Evolutionary conservation across 2,797 vertebrate genomes (phyloP).

Genomic region (Cyclopterus lumpus): DNA sequence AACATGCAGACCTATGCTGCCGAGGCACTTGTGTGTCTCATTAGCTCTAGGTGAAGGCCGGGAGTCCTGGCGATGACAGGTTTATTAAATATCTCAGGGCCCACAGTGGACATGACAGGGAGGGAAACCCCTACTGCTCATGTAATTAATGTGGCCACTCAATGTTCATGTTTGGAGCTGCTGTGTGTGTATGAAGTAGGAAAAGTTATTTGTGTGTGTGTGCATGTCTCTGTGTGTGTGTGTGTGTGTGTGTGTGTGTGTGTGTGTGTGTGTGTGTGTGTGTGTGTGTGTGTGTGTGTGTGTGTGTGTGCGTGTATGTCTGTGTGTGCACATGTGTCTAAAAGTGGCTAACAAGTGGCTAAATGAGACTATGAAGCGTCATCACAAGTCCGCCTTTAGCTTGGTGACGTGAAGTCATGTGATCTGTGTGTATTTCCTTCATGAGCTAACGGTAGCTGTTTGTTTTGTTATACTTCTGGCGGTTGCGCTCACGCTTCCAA

Average conservation of each 20-base stretch:
- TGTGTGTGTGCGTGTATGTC: conserved; percentile 20
- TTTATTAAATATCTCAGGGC: conserved; percentile 83
- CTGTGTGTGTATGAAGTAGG: conserved; percentile 25
- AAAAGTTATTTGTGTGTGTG: conserved; percentile 27
- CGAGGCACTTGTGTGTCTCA: conserved; percentile 52
- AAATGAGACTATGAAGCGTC: too few relatives aligned
- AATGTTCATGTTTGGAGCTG: conserved; percentile 66
- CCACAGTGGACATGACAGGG: conserved; percentile 74
- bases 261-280: conserved; percentile 32
- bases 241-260: conserved; percentile 42
- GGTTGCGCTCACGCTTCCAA: too few relatives aligned
- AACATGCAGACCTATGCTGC: background rate
- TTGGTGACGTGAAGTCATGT: too few relatives aligned
- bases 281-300: conserved; percentile 30
- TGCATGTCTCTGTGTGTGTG: conserved; percentile 30
- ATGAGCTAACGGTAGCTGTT: background rate
- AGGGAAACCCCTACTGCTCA: conserved; percentile 75
- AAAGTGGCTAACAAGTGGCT: too few relatives aligned
- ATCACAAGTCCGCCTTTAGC: too few relatives aligned
- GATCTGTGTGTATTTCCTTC: background rate
- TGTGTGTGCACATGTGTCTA: too few relatives aligned
- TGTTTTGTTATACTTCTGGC: too few relatives aligned
- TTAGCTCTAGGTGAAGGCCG: conserved; percentile 67
- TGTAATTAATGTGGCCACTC: conserved; percentile 80
- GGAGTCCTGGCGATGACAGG: conserved; percentile 75